Conservation (phyloP, 2,113 vertebrate genomes). For the Hoplias malabaricus region DNA sequence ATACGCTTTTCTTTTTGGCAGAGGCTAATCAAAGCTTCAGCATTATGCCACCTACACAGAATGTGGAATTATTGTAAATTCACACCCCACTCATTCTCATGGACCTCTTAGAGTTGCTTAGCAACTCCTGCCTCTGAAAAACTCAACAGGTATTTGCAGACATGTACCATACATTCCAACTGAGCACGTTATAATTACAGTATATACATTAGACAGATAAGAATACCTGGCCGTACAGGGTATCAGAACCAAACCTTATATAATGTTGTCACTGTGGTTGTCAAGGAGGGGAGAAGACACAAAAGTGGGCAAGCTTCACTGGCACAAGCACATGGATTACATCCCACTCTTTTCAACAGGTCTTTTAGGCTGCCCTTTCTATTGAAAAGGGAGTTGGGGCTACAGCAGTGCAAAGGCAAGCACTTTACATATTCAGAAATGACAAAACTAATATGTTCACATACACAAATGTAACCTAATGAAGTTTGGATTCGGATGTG, state of each 20-base stretch:
- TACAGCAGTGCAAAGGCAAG: neutral
- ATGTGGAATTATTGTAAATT: conserved; percentile 27
- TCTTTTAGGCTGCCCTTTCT: neutral
- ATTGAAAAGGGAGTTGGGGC: neutral
- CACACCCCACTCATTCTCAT: conserved; percentile 52
- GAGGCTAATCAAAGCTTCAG: neutral
- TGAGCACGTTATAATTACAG: neutral
- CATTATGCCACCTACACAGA: conserved; percentile 14
- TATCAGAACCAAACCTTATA: neutral
- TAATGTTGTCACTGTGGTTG: neutral
- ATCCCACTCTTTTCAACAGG: neutral
- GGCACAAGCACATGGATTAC: neutral
- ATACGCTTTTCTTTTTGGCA: neutral
- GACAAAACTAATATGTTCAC: too few relatives aligned
- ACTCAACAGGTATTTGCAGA: conserved; percentile 54
- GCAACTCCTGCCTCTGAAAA: conserved; percentile 59
- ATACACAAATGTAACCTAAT: too few relatives aligned
- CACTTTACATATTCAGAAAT: neutral
- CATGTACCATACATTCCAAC: neutral
- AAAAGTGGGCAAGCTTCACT: neutral
- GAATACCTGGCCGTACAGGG: neutral
- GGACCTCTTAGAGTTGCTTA: conserved; percentile 58
- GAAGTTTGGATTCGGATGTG: too few relatives aligned
- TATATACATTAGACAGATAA: neutral
- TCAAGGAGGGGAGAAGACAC: neutral